Conservation (phyloP, 2,888 invertebrate genomes). For the Clivina fossor region DNA sequence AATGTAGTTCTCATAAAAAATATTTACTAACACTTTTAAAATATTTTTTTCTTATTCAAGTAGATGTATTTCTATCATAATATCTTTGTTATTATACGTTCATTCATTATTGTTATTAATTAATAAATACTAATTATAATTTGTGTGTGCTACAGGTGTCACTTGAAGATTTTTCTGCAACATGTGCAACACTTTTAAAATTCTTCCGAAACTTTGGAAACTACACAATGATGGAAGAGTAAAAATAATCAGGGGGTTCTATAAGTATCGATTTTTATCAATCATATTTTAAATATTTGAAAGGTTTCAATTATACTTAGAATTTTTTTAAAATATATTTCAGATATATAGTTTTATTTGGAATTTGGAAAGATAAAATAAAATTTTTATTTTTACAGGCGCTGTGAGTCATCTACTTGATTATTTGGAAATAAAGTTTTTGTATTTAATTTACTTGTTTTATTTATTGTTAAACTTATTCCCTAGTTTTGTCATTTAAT, state of each 20-base stretch:
- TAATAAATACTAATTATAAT: slow-evolving; percentile 17
- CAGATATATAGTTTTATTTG: too few relatives aligned
- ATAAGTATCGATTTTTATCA: slow-evolving; percentile 13
- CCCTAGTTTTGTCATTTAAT: too few relatives aligned
- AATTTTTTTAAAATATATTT: too few relatives aligned
- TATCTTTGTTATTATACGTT: slow-evolving; percentile 11
- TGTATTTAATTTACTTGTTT: not conserved
- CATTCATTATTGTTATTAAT: not conserved
- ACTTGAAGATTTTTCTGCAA: slow-evolving; percentile 27
- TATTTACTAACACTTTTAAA: slow-evolving; percentile 19
- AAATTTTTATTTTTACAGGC: not conserved
- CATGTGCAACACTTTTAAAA: too few relatives aligned
- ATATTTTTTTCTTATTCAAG: slow-evolving; percentile 16
- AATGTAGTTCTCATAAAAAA: too few relatives aligned
- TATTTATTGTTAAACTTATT: too few relatives aligned
- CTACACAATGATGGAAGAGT: too few relatives aligned
- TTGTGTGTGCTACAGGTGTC: slow-evolving; percentile 27
- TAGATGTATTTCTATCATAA: slow-evolving; percentile 14
- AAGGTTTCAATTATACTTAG: too few relatives aligned
- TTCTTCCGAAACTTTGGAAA: too few relatives aligned
- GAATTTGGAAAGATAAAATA: too few relatives aligned
- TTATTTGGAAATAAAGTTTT: too few relatives aligned
- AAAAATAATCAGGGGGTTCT: slow-evolving; percentile 3
- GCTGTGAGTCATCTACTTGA: too few relatives aligned
- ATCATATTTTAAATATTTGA: not conserved